phyloP scores from a whole-genome alignment of 2,797 vertebrate species.

The Enteromius radiatus region DNA sequence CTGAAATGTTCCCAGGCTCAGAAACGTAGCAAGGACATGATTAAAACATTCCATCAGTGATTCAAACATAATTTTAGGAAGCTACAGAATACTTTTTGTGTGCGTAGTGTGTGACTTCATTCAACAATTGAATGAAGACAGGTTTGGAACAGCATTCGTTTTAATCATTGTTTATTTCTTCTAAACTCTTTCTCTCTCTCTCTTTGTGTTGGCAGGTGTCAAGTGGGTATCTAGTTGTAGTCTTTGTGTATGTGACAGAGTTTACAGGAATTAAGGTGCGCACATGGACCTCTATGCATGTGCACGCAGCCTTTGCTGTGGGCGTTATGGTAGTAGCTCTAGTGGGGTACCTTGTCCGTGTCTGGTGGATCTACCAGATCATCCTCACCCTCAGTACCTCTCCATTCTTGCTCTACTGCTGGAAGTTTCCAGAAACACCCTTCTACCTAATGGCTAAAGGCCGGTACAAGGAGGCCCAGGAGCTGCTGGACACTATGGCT shows the following conservation, averaged over 20 bases:
- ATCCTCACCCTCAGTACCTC: slow-evolving; percentile 85
- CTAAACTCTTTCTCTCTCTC: not conserved
- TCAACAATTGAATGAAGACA: too few species aligned
- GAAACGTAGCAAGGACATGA: too few species aligned
- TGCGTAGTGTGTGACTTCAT: too few species aligned
- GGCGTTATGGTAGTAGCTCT: slow-evolving; percentile 91
- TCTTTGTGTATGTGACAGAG: slow-evolving; percentile 94
- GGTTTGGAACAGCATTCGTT: not conserved
- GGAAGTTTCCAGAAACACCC: slow-evolving; percentile 93
- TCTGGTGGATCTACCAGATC: slow-evolving; percentile 94
- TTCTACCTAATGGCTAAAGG: slow-evolving; percentile 91
- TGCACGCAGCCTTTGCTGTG: slow-evolving; percentile 90
- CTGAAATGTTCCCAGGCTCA: too few species aligned
- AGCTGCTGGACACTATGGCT: slow-evolving; percentile 83
- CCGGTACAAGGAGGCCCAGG: slow-evolving; percentile 81
- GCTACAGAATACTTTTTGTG: too few species aligned
- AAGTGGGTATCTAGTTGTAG: slow-evolving; percentile 93
- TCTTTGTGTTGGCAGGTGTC: slow-evolving; percentile 75
- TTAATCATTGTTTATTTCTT: not conserved
- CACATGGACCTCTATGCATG: slow-evolving; percentile 93
- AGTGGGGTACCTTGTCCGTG: slow-evolving; percentile 85
- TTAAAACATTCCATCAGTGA: too few species aligned
- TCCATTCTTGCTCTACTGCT: slow-evolving; percentile 91
- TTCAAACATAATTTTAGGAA: too few species aligned
- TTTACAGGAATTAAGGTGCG: slow-evolving; percentile 89